Evolutionary conservation across 2,888 invertebrate genomes (phyloP), one percentile per base, ranked within the genome.

Genomic region (Stenolophus ochropezus): DNA sequence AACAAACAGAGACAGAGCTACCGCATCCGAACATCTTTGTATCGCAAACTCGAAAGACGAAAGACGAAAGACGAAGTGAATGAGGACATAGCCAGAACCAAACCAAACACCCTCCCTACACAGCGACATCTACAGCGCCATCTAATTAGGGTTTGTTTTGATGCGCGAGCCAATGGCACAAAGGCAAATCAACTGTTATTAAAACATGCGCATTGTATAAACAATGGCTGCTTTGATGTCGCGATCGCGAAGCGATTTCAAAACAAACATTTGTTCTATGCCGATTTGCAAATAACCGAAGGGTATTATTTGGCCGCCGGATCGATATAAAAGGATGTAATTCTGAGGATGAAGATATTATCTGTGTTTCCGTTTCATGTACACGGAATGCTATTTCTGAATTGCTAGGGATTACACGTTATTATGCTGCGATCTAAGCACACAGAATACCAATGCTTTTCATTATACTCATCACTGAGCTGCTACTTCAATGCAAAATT

Each of bases 201-300:
- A 76, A 56, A 76, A 76, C 58, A 81, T 73, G 73, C 71, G 73
- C 76, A 82, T 82, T 84, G 80, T 84, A 85, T 84, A 85, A 84
- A 85, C 85, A 85, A 85, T 85, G 84, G 84, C 74, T 80, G 80
- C 83, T 82, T 81, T 85, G 85, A 83, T 83, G 85, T 84, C 83
- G 77, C 42, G 61, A 61, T 77, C 47, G 77, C 61, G 23, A 61
- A 65, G 47, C 76, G 76, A 76, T 76, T 76, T 58, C 33, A 76
- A 76, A 76, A 73, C 49, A 73, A 73, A 73, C 73, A 73, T 73
- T 73, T 73, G 75, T 75, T 53, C 56, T 56, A 56, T 75, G 75
- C 75, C 75, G 75, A 56, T 79, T 79, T 79, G 71, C 79, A 79
- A 79, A 79, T 79, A 79, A 11, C 79, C 69, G 65, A 5, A 20